Evolutionary conservation across 1,140 invertebrate species (phyloP).

Genomic region (Cyclargus thomasi): DNA sequence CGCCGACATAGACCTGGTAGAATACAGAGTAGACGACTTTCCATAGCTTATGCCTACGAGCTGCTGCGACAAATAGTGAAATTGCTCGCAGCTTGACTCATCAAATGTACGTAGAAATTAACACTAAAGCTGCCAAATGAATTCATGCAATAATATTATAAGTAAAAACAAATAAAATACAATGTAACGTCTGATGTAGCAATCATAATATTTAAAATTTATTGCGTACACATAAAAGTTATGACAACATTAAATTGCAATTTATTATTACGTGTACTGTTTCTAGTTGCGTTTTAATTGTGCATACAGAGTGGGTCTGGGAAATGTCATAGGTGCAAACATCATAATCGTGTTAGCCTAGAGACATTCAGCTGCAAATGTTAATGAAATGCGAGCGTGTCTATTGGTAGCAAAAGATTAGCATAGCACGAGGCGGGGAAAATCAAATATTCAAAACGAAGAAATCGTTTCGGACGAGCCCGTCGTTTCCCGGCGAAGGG

Average conservation of each 20-base stretch:
- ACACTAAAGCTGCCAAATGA: too few species aligned
- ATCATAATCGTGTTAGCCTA: neutral
- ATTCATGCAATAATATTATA: too few species aligned
- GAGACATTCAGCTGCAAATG: neutral
- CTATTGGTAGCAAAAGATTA: neutral
- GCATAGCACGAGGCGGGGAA: neutral
- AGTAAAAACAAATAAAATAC: neutral
- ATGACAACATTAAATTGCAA: neutral
- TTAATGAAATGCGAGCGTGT: neutral
- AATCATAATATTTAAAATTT: neutral
- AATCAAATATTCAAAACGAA: constrained; percentile 1
- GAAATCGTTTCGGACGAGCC: neutral
- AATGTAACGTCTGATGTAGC: neutral
- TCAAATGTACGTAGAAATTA: too few species aligned
- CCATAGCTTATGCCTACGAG: neutral
- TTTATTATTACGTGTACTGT: neutral
- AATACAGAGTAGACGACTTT: neutral
- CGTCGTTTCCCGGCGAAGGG: neutral
- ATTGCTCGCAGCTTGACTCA: too few species aligned
- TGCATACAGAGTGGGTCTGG: neutral
- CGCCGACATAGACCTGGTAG: neutral
- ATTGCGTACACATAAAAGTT: neutral
- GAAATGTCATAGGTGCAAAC: neutral
- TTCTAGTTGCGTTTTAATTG: neutral
- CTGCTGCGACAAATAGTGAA: too few species aligned